Base-by-base conservation (phyloP, 2,113 vertebrate genomes). In the Naja naja region DNA sequence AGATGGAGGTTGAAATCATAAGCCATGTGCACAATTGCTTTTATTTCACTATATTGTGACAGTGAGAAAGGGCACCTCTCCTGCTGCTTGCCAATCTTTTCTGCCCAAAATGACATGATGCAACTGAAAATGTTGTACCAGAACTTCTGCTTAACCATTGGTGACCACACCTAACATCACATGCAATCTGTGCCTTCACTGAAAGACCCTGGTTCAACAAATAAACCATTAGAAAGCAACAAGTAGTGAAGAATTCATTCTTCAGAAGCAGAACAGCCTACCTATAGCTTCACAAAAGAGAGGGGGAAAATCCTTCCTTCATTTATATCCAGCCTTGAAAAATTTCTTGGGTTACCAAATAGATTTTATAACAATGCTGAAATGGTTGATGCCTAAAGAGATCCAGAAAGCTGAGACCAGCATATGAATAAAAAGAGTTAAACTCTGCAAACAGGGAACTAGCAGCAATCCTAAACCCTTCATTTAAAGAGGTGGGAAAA, bases 401-500 rank as follows among this genome's bases (percentile, higher is more conserved):
- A 34, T 88, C 47, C 53, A 85, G 22, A 85, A 43, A 23, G 16
- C 34, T 85, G 11, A 85, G 27, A 8, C 14, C 11, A 85, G 23
- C 3, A 91, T 55, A 34, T 43, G 69, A 91, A 91, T 43, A 45
- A 56, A 85, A 85, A 30, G 52, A 27, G 1, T 25, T 43, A 91
- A 93, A 54, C 89, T n/a, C 49, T 92, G 92, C 56, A 69, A 94
- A 89, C 5, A 55, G 30, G 27, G 22, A 39, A 23, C 91, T 25
- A 91, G 5, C 20, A 81, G 7, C 74, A 81, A 81, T n/a, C 47
- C 49, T 53, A n/a, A 52, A 3, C 49, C 0, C 7, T n/a, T 87
- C 18, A 53, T 20, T 53, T 9, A 9, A 3, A 1, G 25, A 3
- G 1, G 25, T 8, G 56, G 6, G 25, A 1, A n/a, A 86, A 25